Base-by-base conservation (phyloP, 2,113 vertebrate species). In the Leiothrix lutea region DNA sequence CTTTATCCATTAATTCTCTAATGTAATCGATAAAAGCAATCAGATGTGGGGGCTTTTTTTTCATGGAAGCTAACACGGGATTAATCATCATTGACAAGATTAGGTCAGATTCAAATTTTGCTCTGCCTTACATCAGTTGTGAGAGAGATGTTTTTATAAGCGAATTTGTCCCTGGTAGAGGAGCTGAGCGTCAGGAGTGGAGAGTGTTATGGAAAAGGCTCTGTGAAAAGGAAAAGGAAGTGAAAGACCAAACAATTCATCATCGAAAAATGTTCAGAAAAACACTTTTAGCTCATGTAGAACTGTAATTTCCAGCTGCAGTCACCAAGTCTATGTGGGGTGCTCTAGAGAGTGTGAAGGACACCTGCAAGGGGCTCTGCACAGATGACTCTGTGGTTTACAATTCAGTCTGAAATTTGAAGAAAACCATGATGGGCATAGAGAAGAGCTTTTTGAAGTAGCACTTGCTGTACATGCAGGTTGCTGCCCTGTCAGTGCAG, bases 21-120 rank as follows among this genome's bases (percentile, higher is more conserved):
- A 88, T 56, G 75, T 72, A 86, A 93, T 97, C 94, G 42, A 96
- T 97, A 95, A 94, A 94, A 96, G 66, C 90, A 97, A 96, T 97
- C 66, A 69, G 14, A 61, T 67, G 54, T 28, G 42, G 16, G 1
- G 13, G 2, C 8, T 11, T 29, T 6, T 29, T 85, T 86, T 86
- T 91, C 62, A 54, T 8, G 2, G 62, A 91, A 67, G 42, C 75
- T 95, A 95, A 83, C 83, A 90, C 0, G 2, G 66, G 44, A 89
- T 78, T 97, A 97, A 97, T 94, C 56, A 83, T 71, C 70, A 80
- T 60, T 95, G 95, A 97, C 94, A 96, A 93, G 70, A 95, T 85
- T 83, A 92, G 95, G 90, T 92, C 94, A 95, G 45, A 72, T 89
- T 94, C 51, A 83, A 44, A 88, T 95, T 96, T 67, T 94, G 38